Evolutionary conservation across 1,140 invertebrate species (phyloP).

Genomic region (Macrosteles quadrilineatus): DNA sequence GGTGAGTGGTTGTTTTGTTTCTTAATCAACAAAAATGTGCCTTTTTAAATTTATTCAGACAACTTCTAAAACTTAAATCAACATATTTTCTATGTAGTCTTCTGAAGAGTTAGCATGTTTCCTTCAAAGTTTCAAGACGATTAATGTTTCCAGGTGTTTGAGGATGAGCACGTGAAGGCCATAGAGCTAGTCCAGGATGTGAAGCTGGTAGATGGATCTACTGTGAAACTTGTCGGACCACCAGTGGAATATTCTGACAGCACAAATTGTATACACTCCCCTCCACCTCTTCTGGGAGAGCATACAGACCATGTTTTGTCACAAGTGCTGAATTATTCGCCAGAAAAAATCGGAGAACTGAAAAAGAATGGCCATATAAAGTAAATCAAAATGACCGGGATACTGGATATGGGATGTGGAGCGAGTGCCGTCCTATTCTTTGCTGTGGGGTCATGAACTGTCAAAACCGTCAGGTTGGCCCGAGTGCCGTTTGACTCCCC

Average conservation of each 20-base stretch:
- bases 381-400: constrained; percentile 12
- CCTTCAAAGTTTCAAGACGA: too few relatives aligned
- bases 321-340: constrained; percentile 67
- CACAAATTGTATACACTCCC: constrained; percentile 64
- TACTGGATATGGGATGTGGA: too few relatives aligned
- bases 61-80: too few relatives aligned
- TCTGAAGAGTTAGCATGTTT: too few relatives aligned
- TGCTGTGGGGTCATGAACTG: too few relatives aligned
- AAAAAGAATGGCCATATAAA: constrained; percentile 55
- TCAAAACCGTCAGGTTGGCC: too few relatives aligned
- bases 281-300: constrained; percentile 86
- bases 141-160: constrained; percentile 65
- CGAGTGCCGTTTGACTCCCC: too few relatives aligned
- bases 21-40: too few relatives aligned
- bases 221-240: constrained; percentile 80
- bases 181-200: constrained; percentile 77
- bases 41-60: too few relatives aligned
- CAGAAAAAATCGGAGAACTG: constrained; percentile 61
- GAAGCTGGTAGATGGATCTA: constrained; percentile 67
- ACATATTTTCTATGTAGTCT: too few relatives aligned
- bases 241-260: constrained; percentile 78
- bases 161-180: constrained; percentile 79
- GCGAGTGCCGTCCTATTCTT: too few relatives aligned
- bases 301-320: constrained; percentile 80
- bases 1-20: too few relatives aligned